Conservation (phyloP, 2,113 vertebrate species). For the Larimichthys polyactis region DNA sequence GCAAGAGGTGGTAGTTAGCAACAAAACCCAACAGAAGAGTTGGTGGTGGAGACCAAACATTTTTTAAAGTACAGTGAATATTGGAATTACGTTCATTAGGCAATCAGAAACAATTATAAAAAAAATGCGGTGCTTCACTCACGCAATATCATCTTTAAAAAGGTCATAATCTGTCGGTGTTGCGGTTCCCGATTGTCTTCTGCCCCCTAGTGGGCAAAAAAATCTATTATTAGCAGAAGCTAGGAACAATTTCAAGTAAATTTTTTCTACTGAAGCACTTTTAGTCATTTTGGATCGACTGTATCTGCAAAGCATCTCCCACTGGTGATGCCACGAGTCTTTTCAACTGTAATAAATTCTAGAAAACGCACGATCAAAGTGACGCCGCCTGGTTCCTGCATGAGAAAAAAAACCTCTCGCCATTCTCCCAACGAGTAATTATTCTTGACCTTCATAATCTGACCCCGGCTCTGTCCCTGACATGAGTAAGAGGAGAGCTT, state of each 20-base stretch:
- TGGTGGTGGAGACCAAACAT: neutral
- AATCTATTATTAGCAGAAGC: neutral
- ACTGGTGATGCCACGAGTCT: neutral
- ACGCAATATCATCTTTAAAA: too few relatives aligned
- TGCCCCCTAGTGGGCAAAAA: neutral
- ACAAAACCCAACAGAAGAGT: neutral
- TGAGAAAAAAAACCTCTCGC: constrained; percentile 3
- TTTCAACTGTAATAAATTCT: neutral
- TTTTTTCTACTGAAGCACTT: neutral
- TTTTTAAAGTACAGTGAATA: neutral
- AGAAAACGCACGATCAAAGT: neutral
- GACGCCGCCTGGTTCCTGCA: neutral
- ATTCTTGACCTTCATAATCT: constrained; percentile 67
- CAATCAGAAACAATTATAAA: neutral
- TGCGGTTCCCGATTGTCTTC: neutral
- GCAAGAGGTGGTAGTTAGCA: neutral
- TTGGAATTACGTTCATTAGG: neutral
- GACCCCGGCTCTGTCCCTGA: constrained; percentile 61
- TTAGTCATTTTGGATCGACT: neutral
- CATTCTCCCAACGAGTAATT: constrained; percentile 18
- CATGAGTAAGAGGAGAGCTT: constrained; percentile 71
- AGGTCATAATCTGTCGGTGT: neutral
- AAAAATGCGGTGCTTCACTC: neutral
- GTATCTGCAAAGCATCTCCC: neutral
- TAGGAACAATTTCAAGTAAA: neutral